A percentile compares a stretch with the other conserved stretches of the same genome.
Conservation (phyloP, 2,888 invertebrate genomes). For the Microplitis deprimator region DNA sequence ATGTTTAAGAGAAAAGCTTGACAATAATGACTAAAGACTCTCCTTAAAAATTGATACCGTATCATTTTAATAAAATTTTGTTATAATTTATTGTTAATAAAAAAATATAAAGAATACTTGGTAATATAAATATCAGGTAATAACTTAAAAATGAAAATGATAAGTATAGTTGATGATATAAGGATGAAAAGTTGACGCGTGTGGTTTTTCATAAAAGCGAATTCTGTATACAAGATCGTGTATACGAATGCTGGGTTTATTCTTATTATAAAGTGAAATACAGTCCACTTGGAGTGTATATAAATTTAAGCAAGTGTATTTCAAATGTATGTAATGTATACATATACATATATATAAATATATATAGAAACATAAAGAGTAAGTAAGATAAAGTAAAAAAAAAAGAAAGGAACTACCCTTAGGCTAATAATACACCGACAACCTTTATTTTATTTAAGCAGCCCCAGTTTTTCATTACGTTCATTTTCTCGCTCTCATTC, state of each 20-base stretch:
- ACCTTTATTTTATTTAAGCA: slow-evolving; percentile 70
- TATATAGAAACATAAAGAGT: slow-evolving; percentile 24
- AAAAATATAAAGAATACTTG: neutral
- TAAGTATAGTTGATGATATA: slow-evolving; percentile 41
- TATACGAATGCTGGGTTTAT: slow-evolving; percentile 47
- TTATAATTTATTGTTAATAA: neutral
- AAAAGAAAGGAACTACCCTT: slow-evolving; percentile 55
- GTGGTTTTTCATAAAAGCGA: slow-evolving; percentile 44
- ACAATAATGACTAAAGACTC: no score
- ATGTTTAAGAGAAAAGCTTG: no score
- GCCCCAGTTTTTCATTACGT: slow-evolving; percentile 69
- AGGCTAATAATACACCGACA: slow-evolving; percentile 66
- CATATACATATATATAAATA: slow-evolving; percentile 29
- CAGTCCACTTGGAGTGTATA: slow-evolving; percentile 48
- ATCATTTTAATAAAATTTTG: no score
- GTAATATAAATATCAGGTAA: neutral
- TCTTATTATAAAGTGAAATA: slow-evolving; percentile 52
- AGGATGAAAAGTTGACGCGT: slow-evolving; percentile 26
- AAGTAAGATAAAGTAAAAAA: slow-evolving; percentile 29
- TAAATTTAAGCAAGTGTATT: slow-evolving; percentile 42
- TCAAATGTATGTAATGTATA: slow-evolving; percentile 18
- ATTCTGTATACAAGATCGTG: slow-evolving; percentile 49
- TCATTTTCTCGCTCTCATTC: slow-evolving; percentile 60
- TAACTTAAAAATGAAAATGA: slow-evolving; percentile 1
- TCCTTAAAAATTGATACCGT: no score